Percentiles rank a stretch among this genome's conserved stretches.
These are phyloP conservation scores for Aproaerema taeniolella DNA, from an alignment of 2,888 invertebrate genomes.

Conservation along the genomic window DNA sequence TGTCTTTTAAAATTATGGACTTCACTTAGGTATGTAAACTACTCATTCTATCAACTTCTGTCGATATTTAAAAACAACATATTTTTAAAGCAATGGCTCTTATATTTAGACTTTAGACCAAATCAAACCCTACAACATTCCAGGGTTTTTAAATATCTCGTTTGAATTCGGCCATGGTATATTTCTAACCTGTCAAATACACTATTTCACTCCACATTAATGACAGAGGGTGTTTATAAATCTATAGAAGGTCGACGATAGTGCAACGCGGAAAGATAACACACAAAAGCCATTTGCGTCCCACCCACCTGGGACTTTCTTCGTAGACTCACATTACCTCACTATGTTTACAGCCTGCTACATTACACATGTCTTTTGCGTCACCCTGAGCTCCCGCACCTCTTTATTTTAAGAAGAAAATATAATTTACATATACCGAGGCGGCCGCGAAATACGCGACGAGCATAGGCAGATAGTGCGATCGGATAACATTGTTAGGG, in stretches of 20 bases:
- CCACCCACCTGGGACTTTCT: slow-evolving; percentile 43
- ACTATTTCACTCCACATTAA: slow-evolving; percentile 4
- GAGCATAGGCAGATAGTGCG: background rate
- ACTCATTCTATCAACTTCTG: too few species aligned
- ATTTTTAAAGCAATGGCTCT: too few species aligned
- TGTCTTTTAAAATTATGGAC: too few species aligned
- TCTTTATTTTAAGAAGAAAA: too few species aligned
- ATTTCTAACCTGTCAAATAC: too few species aligned
- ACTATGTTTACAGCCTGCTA: slow-evolving; percentile 12
- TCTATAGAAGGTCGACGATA: slow-evolving; percentile 12
- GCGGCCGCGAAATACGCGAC: background rate
- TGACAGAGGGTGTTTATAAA: slow-evolving; percentile 12
- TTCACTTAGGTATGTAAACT: too few species aligned
- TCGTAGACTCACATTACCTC: slow-evolving; percentile 17
- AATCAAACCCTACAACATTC: too few species aligned
- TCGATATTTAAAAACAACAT: too few species aligned
- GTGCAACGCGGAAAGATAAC: slow-evolving; percentile 26
- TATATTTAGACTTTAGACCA: too few species aligned
- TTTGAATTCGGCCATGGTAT: too few species aligned
- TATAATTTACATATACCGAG: too few species aligned
- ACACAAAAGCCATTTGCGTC: slow-evolving; percentile 58
- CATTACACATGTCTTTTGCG: slow-evolving; percentile 8
- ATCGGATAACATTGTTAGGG: background rate
- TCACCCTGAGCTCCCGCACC: background rate
- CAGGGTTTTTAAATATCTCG: too few species aligned